These are phyloP conservation scores for Chromis chromis DNA, from an alignment of 2,797 vertebrate species.

Conservation along the genomic window DNA sequence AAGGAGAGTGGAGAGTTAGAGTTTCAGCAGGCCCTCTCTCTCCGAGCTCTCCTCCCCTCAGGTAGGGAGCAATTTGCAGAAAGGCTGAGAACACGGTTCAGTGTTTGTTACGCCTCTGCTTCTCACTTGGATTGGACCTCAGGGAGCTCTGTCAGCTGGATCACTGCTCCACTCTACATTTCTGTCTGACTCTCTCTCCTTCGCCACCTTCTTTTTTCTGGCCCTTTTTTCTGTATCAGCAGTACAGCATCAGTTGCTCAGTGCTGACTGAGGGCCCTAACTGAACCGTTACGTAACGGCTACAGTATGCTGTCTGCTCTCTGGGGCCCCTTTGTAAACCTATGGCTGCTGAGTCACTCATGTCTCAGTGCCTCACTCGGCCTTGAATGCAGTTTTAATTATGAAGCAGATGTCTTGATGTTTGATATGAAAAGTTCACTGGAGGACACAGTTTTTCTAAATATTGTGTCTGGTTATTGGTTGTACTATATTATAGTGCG, in stretches of 20 bases:
- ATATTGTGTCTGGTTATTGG: not conserved
- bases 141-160: constrained; percentile 60
- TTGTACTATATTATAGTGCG: not conserved
- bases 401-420: constrained; percentile 23
- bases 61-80: constrained; percentile 40
- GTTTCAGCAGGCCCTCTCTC: constrained; percentile 50
- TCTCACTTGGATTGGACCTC: constrained; percentile 27
- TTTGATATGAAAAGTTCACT: constrained; percentile 24
- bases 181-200: constrained; percentile 27
- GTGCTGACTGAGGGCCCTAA: constrained; percentile 53
- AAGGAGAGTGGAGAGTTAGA: constrained; percentile 70
- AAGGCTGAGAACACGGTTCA: constrained; percentile 34
- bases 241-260: constrained; percentile 41
- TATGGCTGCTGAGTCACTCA: constrained; percentile 61
- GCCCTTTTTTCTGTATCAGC: constrained; percentile 42
- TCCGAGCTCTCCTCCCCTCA: constrained; percentile 26
- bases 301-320: constrained; percentile 35
- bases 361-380: constrained; percentile 16
- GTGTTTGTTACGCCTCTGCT: constrained; percentile 39
- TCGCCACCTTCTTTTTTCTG: constrained; percentile 2
- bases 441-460: not conserved
- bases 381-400: constrained; percentile 40
- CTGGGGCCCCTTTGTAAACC: constrained; percentile 33
- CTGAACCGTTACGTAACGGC: constrained; percentile 55
- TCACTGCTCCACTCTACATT: constrained; percentile 37